These are phyloP conservation scores for Dryococelus australis DNA, from an alignment of 2,888 invertebrate genomes.

Conservation along the genomic window DNA sequence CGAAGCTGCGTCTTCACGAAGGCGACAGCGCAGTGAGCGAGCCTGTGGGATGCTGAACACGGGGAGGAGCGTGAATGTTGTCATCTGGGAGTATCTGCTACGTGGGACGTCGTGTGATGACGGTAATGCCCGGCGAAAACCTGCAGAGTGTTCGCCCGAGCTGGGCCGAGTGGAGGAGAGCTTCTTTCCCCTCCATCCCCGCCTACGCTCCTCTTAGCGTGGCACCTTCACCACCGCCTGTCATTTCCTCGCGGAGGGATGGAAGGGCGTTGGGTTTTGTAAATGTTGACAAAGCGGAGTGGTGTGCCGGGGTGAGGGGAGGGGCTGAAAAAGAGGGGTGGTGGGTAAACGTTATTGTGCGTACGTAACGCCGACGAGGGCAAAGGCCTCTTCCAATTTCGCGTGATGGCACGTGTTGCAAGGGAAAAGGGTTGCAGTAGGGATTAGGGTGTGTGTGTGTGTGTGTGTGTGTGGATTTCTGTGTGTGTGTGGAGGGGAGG, in stretches of 20 bases:
- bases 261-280: background rate
- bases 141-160: background rate
- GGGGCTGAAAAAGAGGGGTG: background rate
- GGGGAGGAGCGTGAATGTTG: background rate
- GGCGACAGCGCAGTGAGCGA: too few species aligned
- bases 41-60: background rate
- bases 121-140: background rate
- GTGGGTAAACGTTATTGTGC: background rate
- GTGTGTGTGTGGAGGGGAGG: background rate
- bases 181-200: background rate
- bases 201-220: background rate
- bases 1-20: too few species aligned
- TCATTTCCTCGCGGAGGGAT: too few species aligned
- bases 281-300: conserved; percentile 16
- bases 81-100: background rate
- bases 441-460: background rate
- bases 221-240: background rate
- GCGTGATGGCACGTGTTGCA: background rate
- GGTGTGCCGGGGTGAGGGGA: background rate
- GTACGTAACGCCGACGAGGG: background rate
- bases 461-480: background rate
- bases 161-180: background rate
- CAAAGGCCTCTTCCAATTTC: background rate
- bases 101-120: background rate
- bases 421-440: background rate